These are phyloP conservation scores for Chironomus tentans DNA, from an alignment of 2,888 invertebrate genomes.

Conservation along the genomic window DNA sequence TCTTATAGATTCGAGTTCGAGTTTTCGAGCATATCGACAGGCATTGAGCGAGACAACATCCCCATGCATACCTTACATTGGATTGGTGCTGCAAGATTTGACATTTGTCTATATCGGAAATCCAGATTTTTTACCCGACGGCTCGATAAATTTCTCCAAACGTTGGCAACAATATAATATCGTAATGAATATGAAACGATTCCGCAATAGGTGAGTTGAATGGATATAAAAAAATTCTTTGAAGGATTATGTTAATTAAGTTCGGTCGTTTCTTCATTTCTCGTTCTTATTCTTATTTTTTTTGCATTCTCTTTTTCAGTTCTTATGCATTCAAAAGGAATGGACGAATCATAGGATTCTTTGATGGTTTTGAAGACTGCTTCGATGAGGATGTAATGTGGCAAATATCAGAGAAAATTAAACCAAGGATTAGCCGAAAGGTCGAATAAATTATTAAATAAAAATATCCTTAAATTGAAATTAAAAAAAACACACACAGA, in stretches of 20 bases:
- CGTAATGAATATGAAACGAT: conserved; percentile 95
- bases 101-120: conserved; percentile 99
- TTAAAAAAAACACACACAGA: no score
- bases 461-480: background rate
- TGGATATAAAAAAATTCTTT: no score
- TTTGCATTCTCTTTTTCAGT: conserved; percentile 44
- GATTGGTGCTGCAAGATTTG: conserved; percentile 94
- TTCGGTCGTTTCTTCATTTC: no score
- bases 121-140: conserved; percentile 70
- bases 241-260: conserved; percentile 24
- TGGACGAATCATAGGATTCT: conserved; percentile 87
- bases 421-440: conserved; percentile 53
- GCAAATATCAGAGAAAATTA: conserved; percentile 95
- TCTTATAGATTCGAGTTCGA: conserved; percentile 95
- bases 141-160: conserved; percentile 90
- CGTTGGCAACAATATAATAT: conserved; percentile 98
- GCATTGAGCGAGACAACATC: conserved; percentile 91
- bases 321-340: conserved; percentile 88
- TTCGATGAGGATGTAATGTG: conserved; percentile 96
- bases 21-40: conserved; percentile 93
- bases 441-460: conserved; percentile 37
- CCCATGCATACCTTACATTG: conserved; percentile 98
- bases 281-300: background rate
- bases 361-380: conserved; percentile 93
- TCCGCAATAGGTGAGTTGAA: conserved; percentile 83